Base-by-base conservation (phyloP, 2,113 vertebrate genomes). In the Dasyprocta punctata region DNA sequence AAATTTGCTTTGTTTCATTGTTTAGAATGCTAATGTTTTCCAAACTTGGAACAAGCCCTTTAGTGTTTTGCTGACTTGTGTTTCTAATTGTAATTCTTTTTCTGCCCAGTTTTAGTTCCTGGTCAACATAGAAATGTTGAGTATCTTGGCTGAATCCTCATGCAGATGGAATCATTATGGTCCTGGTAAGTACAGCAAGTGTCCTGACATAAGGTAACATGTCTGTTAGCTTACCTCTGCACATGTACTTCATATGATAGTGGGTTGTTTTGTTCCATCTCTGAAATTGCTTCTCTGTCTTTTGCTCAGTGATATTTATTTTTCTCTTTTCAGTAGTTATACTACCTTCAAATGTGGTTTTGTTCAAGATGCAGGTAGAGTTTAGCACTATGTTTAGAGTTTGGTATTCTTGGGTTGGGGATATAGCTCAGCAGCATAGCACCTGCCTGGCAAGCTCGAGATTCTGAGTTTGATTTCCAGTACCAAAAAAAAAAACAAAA, bases 61-160 rank as follows among this genome's bases (percentile, higher is more conserved):
- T 92, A 92, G 4, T 82, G 71, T 84, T 90, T 89, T 91, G 19
- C 88, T 97, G 33, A 95, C n/a, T 89, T 89, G 60, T 30, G 26
- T 95, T 89, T 97, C 33, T 92, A 93, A 91, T 96, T 97, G n/a
- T 92, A 93, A 91, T 96, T 97, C 11, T 67, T 88, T 93, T 86
- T 85, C 49, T 61, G 5, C 30, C 41, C 58, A 84, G 41, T 86
- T 38, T 11, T 92, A 91, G 90, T 90, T 95, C 96, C 75, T 86
- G 78, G 38, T 63, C 92, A 90, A 41, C 65, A 73, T 7, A 97
- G 97, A 89, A 91, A 97, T 96, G 86, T 90, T 58, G 89, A 94
- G 3, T 58, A 7, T 38, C n/a, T 88, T 90, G 60, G 78, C 91
- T 47, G 91, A 96, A 61, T 94, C n/a, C 47, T 86, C 67, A 19